Percentiles rank a stretch among this genome's conserved stretches.
phyloP scores from a whole-genome alignment of 30 jellyfish, hydroid and myxozoan species.

The Aurelia aurita complex sp. Pacific region DNA sequence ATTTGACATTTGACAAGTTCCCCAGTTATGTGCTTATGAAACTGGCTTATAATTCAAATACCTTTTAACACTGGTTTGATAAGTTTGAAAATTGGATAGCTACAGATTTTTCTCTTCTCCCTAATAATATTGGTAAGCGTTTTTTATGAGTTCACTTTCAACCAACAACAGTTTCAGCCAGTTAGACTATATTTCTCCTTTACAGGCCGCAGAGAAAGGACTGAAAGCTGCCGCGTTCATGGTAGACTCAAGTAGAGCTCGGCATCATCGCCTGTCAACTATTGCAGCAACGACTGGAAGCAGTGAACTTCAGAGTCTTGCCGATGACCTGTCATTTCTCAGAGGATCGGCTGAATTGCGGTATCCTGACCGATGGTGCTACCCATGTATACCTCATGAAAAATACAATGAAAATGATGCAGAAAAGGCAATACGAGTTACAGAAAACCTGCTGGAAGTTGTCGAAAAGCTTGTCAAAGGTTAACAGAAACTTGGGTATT shows the following conservation, averaged over 20 bases:
- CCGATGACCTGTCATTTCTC: slow-evolving; percentile 31
- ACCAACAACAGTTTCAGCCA: too few relatives aligned
- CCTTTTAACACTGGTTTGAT: too few relatives aligned
- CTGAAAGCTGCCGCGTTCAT: slow-evolving; percentile 66
- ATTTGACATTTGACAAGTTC: too few relatives aligned
- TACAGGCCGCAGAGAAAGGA: slow-evolving; percentile 72
- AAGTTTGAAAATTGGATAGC: too few relatives aligned
- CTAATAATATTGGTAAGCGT: too few relatives aligned
- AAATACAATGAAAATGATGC: slow-evolving; percentile 34
- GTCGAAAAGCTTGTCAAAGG: too few relatives aligned
- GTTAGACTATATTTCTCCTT: too few relatives aligned
- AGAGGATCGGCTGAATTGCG: slow-evolving; percentile 37
- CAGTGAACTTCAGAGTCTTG: slow-evolving; percentile 3
- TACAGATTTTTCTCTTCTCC: too few relatives aligned
- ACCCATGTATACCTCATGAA: slow-evolving; percentile 58
- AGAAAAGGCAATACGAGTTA: slow-evolving; percentile 18
- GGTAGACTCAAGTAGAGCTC: slow-evolving; percentile 20
- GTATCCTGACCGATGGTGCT: slow-evolving; percentile 55
- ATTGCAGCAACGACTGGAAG: slow-evolving; percentile 5
- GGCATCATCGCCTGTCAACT: background rate
- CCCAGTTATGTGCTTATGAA: too few relatives aligned
- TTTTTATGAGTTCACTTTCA: too few relatives aligned
- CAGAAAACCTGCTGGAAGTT: slow-evolving; percentile 1
- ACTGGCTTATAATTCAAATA: too few relatives aligned
- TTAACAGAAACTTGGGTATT: too few relatives aligned